These are phyloP conservation scores for Huso huso DNA, from an alignment of 2,797 vertebrate species.

Conservation along the genomic window DNA sequence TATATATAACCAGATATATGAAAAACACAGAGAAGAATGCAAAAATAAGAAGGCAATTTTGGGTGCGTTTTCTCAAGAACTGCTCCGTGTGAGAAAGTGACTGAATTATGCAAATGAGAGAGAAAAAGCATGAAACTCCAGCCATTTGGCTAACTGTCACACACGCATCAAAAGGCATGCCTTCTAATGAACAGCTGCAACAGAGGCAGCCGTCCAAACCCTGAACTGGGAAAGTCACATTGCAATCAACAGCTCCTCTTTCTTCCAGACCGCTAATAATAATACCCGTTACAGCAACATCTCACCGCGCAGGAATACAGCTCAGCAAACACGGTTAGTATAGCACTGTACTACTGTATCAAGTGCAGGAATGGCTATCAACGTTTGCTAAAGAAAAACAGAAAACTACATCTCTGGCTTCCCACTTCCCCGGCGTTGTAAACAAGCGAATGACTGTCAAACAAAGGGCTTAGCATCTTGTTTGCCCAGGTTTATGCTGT, in stretches of 20 bases:
- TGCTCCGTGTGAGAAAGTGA: background rate
- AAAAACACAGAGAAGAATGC: too few relatives aligned
- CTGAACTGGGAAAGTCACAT: background rate
- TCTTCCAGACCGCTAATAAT: conserved; percentile 5
- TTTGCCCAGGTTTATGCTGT: conserved; percentile 6
- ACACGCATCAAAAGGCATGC: conserved; percentile 10
- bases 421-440: too few relatives aligned
- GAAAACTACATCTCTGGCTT: too few relatives aligned
- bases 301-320: background rate
- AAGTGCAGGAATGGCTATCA: too few relatives aligned
- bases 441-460: too few relatives aligned
- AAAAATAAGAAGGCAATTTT: too few relatives aligned
- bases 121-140: background rate
- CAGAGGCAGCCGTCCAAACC: conserved; percentile 26
- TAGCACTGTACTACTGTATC: too few relatives aligned
- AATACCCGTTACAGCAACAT: background rate
- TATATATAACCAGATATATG: too few relatives aligned
- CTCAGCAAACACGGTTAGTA: background rate
- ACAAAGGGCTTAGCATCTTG: background rate
- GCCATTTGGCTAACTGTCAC: conserved; percentile 3
- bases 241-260: conserved; percentile 1
- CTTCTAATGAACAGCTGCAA: conserved; percentile 21
- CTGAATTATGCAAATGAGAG: conserved; percentile 8
- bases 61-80: too few relatives aligned
- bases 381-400: too few relatives aligned